A percentile compares a stretch with the other conserved stretches of the same genome.
These are phyloP conservation scores for Otis tarda DNA, from an alignment of 2,113 vertebrate species.

Conservation along the genomic window DNA sequence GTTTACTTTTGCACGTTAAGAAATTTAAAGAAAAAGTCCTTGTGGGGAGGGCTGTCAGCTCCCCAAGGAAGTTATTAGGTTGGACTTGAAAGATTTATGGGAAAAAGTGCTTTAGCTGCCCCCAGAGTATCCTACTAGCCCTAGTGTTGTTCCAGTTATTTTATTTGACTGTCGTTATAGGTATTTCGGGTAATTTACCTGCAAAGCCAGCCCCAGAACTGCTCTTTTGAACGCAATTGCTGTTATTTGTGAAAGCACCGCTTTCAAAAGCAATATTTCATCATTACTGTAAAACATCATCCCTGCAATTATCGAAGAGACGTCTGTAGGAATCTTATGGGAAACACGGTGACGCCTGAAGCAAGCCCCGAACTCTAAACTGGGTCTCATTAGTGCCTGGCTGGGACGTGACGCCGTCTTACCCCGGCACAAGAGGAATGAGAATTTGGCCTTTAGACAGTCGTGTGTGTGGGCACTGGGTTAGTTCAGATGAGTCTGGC, in stretches of 20 bases:
- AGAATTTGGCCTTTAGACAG: neutral
- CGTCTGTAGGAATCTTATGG: neutral
- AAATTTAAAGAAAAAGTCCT: neutral
- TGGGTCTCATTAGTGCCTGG: neutral
- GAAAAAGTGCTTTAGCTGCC: neutral
- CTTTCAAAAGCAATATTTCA: conserved; percentile 6
- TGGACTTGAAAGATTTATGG: neutral
- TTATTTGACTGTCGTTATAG: neutral
- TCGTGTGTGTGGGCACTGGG: neutral
- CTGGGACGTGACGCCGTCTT: neutral
- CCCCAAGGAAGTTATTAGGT: neutral
- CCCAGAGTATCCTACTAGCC: neutral
- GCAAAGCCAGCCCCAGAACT: neutral
- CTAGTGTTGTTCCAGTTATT: neutral
- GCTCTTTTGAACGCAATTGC: neutral
- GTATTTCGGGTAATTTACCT: neutral
- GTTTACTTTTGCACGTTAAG: neutral
- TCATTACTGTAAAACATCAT: neutral
- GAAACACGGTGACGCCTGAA: neutral
- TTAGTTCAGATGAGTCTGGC: neutral
- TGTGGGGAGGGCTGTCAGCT: neutral
- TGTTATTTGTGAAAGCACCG: neutral
- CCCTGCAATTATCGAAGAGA: neutral
- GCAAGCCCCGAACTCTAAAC: neutral
- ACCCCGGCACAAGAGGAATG: neutral